Base-by-base conservation (phyloP, 2,797 vertebrate genomes). In the Myioborus melanocephalus region DNA sequence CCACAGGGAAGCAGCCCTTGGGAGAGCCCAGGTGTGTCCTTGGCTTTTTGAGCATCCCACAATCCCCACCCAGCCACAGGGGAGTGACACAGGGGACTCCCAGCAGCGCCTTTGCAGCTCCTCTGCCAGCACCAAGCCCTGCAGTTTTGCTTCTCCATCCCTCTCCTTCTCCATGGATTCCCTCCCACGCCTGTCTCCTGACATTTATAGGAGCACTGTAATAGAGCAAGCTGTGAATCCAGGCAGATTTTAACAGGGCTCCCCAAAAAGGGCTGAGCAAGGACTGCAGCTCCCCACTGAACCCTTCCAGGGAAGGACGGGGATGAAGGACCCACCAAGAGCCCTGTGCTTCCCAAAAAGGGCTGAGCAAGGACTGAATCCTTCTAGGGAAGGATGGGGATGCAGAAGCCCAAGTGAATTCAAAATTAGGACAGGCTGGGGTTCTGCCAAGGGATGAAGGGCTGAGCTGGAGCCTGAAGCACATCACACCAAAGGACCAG, bases 161-260 rank as follows among this genome's bases (percentile, higher is more conserved):
- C 77, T 91, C 32, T 91, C 80, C 85, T 91, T 86, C 91, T 94
- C 69, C 37, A 7, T 79, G 79, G 87, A 91, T 93, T 94, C 92
- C 83, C 83, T 91, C 90, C 93, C 92, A 90, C 24, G 15, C 53
- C 56, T 71, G 53, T 90, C 88, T 96, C 86, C 83, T 88, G 81
- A 75, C 55, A 22, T 93, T 92, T 69, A 46, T 68, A 47, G 70
- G 66, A 96, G 80, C n/a, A 2, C 26, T 86, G 47, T 27, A 53
- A 68, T 9, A 91, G 46, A 90, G 21, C 27, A 27, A 93, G 90
- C 53, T 75, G 76, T 61, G 69, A 84, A 71, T 43, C 11, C 70
- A 89, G 59, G 90, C 24, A 23, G 89, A 39, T 81, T 83, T 89
- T 76, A 72, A 34, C 30, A n/a, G 35, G 41, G 52, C 8, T 43